Evolutionary conservation across 1,140 invertebrate species (phyloP), one percentile per base, ranked within the genome.

Genomic region (Panagrolaimus sp.): DNA sequence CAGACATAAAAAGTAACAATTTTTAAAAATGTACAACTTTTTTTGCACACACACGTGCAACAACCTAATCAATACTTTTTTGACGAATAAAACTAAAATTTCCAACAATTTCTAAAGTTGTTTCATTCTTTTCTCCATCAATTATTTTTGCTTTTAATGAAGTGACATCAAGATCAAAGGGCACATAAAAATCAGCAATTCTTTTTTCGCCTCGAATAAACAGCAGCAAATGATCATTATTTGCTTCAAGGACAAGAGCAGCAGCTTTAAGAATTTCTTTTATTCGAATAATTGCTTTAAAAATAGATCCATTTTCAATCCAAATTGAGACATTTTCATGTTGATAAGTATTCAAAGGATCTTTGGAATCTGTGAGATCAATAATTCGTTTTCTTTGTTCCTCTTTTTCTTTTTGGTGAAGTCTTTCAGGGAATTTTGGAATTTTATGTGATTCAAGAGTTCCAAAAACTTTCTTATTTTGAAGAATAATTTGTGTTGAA

Each of bases 121-220:
- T 38, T 38, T 38, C 32, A 38, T 38, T 38, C 32, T 38, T 38
- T 38, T 38, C 52, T 12, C 52, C 52, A 14, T 58, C 17, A 21
- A 58, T 17, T 4, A 58, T 58, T 58, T 58, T 21, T 12, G 52
- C 52, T 58, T 21, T 26, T 58, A 58, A 58, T 10, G 52, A 58
- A 0, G 14, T 10, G 17, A 58, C 52, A 17, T 58, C 52, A 14
- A 58, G 21, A 58, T 58, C 52, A 28, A 58, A 21, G 12, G 52
- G 52, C 2, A 58, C 52, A 28, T 26, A 58, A 28, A 58, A 58
- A 17, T 58, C 52, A 12, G 52, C 52, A 28, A 58, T 17, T 12
- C 52, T 21, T 17, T 17, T 24, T 12, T 28, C 52, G 15, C 21
- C 21, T 21, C 28, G 21, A 21, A 58, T 21, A 58, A 58, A n/a